Evolutionary conservation across 2,113 vertebrate genomes (phyloP), one percentile per base, ranked within the genome.

Genomic region (Micronycteris hirsuta): DNA sequence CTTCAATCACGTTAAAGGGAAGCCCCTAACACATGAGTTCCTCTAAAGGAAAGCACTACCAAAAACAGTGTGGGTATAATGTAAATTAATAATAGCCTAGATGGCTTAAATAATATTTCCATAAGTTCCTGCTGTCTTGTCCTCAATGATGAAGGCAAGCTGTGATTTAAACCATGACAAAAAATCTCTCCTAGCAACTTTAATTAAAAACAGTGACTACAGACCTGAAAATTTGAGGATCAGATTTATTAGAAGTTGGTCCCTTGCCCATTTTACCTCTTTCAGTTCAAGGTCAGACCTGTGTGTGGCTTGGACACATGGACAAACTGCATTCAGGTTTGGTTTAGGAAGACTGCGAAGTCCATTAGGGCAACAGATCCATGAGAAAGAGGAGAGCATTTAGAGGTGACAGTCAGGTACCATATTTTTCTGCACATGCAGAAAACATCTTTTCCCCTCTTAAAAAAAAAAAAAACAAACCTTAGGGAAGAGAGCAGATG

Each of bases 1-100:
- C 98, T 97, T 98, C 94, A 96, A 94, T 97, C 89, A 93, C 22
- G 2, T 96, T 97, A 97, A 98, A 98, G 45, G 86, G 91, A 96
- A 71, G 92, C 36, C 80, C 89, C n/a, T 80, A 73, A 65, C 65
- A 96, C 16, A 70, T 3, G 15, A 88, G 65, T 20, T 81, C 86
- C 45, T 94, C 80, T 49, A 95, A 96, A 78, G 86, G 45, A 90
- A 97, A 96, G 84, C 1, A 84, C 17, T 68, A 78, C 73, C 36
- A 33, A 82, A 14, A 96, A 63, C 86, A 93, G 2, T 33, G 13
- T 43, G 33, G 3, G 19, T 33, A 14, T 26, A 63, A 26, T 17
- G 92, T 56, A 97, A 98, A 95, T 84, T 47, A 90, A 43, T 61
- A 1, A 92, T 88, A 94, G 43, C 89, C 67, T 41, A 87, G 94